Evolutionary conservation across 2,888 invertebrate genomes (phyloP).

Genomic region (Hydrotaea cyrtoneurina): DNA sequence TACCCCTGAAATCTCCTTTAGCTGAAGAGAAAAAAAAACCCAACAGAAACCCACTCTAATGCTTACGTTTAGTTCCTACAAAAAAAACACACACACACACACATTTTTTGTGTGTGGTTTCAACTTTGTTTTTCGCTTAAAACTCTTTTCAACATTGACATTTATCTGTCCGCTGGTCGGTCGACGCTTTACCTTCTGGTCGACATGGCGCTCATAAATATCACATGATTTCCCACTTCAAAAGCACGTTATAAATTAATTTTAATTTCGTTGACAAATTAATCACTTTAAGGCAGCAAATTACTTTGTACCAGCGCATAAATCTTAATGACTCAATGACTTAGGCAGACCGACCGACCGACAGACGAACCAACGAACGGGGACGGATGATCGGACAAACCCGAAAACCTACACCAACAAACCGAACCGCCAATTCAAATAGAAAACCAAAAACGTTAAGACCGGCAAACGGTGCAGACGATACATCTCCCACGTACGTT

Average conservation of each 20-base stretch:
- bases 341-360: not conserved
- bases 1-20: no score
- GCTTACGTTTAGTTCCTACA: no score
- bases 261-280: constrained; percentile 64
- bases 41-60: no score
- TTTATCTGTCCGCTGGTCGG: not conserved
- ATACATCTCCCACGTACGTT: not conserved
- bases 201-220: constrained; percentile 1
- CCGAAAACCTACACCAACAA: constrained; percentile 27
- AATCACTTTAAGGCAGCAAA: constrained; percentile 63
- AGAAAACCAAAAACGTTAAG: constrained; percentile 32
- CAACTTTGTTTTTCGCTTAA: no score
- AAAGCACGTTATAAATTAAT: constrained; percentile 30
- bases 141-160: constrained; percentile 17
- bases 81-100: no score
- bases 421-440: constrained; percentile 32
- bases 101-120: no score
- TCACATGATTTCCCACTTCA: not conserved
- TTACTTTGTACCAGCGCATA: constrained; percentile 63
- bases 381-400: not conserved
- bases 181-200: not conserved
- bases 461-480: not conserved
- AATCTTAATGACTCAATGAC: constrained; percentile 62
- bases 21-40: no score
- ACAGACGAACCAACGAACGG: no score